A percentile compares a stretch with the other conserved stretches of the same genome.
Evolutionary conservation across 2,113 vertebrate species (phyloP).

Genomic region (Emydocephalus ijimae): DNA sequence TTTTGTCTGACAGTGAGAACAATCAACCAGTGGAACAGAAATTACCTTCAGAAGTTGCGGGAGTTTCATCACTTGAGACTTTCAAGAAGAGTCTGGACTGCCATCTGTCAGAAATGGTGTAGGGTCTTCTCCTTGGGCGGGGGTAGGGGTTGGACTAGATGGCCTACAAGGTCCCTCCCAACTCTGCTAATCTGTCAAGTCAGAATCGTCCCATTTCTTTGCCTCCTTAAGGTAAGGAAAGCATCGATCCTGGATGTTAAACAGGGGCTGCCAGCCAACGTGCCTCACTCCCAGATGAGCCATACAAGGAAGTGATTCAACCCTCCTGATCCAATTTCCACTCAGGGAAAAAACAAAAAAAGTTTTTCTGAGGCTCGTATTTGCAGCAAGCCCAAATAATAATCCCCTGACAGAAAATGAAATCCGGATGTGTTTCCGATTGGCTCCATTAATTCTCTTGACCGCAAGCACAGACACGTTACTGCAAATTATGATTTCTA

Average conservation of each 20-base stretch:
- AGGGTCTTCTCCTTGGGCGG: no score
- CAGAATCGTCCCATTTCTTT: background rate
- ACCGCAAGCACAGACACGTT: conserved; percentile 52
- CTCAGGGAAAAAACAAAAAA: conserved; percentile 46
- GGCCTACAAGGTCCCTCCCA: no score
- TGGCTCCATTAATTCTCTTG: conserved; percentile 6
- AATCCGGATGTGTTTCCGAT: conserved; percentile 35
- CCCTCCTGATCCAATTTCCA: conserved; percentile 30
- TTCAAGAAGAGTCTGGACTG: no score
- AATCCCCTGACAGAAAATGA: conserved; percentile 43
- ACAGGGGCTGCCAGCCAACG: background rate
- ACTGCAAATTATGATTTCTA: conserved; percentile 54
- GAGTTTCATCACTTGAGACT: no score
- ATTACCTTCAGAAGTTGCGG: no score
- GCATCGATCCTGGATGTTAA: background rate
- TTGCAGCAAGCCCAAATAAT: conserved; percentile 45
- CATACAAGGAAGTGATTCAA: conserved; percentile 36
- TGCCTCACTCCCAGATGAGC: conserved; percentile 38
- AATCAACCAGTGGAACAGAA: no score
- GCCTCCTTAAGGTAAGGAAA: conserved; percentile 14
- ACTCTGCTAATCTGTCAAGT: no score
- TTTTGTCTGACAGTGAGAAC: no score
- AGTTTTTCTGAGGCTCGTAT: conserved; percentile 3
- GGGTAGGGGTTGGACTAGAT: no score
- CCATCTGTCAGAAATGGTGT: no score